Evolutionary conservation across 2,888 invertebrate genomes (phyloP), one percentile per base, ranked within the genome.

Genomic region (Diploptera punctata): DNA sequence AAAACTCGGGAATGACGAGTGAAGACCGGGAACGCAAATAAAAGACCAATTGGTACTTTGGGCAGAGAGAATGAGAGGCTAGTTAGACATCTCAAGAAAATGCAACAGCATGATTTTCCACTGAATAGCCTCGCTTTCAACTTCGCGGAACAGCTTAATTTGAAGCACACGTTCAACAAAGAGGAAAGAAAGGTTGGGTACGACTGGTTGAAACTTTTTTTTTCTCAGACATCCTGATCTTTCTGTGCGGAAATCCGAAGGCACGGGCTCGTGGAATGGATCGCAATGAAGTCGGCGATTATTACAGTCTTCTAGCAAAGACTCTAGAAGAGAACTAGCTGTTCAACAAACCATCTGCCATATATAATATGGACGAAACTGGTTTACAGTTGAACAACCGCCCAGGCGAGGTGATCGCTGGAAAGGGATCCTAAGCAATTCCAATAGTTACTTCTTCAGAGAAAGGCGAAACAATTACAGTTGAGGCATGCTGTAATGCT

Each of bases 161-260:
- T 54, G 4, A 47, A 47, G 3, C 47, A 47, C 18, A 47, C 7
- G n/a, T 33, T 33, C 10, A 33, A 10, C 33, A 49, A 16, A 49
- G 19, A 49, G 5, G 16, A 10, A 18, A 54, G 24, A 54, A 54
- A 54, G 5, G 26, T 24, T 24, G 54, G 54, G 21, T 54, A 24
- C n/a, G 24, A 54, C n/a, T 54, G 54, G 54, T 24, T 54, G 54
- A 10, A 54, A n/a, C 54, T 54, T 19, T 54, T 19, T 54, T 24
- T 54, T 9, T 21, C 33, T 24, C 19, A 54, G 49, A 54, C 54
- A 54, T 54, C 54, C 24, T 10, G 54, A 54, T 21, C n/a, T 54
- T 10, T 54, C 54, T 54, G 21, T 54, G 9, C 24, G 54, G 3
- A 57, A 57, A 24, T 57, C 57, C 16, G 26, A 57, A 26, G 57